Conservation (phyloP, 2,113 vertebrate species). For the Daboia siamensis region DNA sequence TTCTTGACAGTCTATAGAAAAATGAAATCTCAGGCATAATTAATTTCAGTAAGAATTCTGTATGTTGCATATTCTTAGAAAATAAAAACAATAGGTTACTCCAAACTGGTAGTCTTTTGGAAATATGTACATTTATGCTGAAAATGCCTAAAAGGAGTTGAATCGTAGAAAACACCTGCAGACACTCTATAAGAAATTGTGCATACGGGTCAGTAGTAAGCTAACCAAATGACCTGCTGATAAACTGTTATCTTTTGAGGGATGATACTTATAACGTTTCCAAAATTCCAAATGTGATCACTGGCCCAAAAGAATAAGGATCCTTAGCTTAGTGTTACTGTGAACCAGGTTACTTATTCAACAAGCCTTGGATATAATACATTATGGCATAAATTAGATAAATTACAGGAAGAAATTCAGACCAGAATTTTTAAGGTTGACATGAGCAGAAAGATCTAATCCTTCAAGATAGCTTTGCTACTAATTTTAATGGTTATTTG, state of each 20-base stretch:
- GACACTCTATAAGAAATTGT: neutral
- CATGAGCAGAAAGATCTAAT: neutral
- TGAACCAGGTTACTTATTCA: neutral
- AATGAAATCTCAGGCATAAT: neutral
- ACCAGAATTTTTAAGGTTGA: neutral
- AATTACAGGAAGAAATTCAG: neutral
- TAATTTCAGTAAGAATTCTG: neutral
- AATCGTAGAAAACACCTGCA: neutral
- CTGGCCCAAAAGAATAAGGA: neutral
- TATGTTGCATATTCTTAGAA: neutral
- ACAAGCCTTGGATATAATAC: neutral
- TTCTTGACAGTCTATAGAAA: neutral
- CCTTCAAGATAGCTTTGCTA: neutral
- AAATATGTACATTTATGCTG: neutral
- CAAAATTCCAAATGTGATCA: neutral
- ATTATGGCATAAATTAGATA: neutral
- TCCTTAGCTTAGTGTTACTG: neutral
- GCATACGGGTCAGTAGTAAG: neutral
- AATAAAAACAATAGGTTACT: neutral
- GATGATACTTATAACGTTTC: neutral
- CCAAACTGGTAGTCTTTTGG: neutral
- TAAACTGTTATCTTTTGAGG: neutral
- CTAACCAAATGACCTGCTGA: neutral
- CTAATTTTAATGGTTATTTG: neutral
- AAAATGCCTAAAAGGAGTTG: neutral